A percentile compares a stretch with the other conserved stretches of the same genome.
phyloP scores from a whole-genome alignment of 2,113 vertebrate species.

The Menidia beryllina region DNA sequence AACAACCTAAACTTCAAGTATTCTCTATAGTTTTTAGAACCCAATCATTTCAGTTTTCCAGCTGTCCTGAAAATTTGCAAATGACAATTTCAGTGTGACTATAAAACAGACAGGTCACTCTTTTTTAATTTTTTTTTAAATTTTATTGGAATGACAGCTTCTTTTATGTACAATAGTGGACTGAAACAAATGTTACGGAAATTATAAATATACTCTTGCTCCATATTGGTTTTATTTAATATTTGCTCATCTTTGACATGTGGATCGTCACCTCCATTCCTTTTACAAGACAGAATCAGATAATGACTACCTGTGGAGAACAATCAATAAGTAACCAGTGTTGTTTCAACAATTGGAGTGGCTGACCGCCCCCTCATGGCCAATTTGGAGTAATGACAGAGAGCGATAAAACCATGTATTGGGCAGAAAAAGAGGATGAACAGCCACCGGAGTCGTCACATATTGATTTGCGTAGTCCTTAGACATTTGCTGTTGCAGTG shows the following conservation, averaged over 20 bases:
- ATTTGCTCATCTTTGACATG: slow-evolving; percentile 11
- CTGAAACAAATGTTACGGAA: slow-evolving; percentile 79
- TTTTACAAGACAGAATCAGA: slow-evolving; percentile 13
- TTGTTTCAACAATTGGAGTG: slow-evolving; percentile 15
- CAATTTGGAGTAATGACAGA: slow-evolving; percentile 12
- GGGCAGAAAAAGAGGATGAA: slow-evolving; percentile 11
- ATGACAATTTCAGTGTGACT: too few species aligned
- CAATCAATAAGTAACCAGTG: slow-evolving; percentile 31
- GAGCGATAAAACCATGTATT: slow-evolving; percentile 16
- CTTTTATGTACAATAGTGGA: slow-evolving; percentile 83
- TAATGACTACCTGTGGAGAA: slow-evolving; percentile 16
- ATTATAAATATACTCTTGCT: slow-evolving; percentile 81
- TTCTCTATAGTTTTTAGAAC: too few species aligned
- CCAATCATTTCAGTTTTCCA: too few species aligned
- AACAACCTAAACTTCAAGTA: too few species aligned
- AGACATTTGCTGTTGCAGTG: slow-evolving; percentile 6
- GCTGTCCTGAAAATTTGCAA: too few species aligned
- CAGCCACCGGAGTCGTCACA: slow-evolving; percentile 18
- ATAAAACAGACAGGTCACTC: background rate
- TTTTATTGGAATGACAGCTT: slow-evolving; percentile 74
- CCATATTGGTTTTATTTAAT: slow-evolving; percentile 38
- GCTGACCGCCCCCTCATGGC: slow-evolving; percentile 10
- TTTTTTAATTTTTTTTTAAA: slow-evolving; percentile 74
- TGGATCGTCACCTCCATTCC: slow-evolving; percentile 12
- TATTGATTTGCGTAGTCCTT: slow-evolving; percentile 7